Evolutionary conservation across 2,888 invertebrate species (phyloP).

Genomic region (Megastigmus dorsalis): DNA sequence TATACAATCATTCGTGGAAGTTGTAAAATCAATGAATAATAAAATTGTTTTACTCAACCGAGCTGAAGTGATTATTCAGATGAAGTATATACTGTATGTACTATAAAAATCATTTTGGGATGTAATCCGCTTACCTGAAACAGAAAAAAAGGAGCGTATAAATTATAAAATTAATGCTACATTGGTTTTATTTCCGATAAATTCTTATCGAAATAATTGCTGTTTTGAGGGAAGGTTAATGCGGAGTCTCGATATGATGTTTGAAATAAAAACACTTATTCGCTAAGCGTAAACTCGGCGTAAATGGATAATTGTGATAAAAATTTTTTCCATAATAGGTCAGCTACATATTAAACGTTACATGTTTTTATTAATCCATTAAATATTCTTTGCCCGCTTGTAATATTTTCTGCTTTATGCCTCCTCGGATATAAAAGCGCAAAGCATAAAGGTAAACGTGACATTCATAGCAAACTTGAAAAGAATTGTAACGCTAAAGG

Average conservation of each 20-base stretch:
- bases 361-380: slow-evolving; percentile 39
- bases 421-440: not conserved
- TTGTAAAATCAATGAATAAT: not conserved
- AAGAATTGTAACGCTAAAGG: not conserved
- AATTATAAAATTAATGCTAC: not conserved
- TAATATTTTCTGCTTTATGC: slow-evolving; percentile 20
- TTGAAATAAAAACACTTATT: not conserved
- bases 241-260: not conserved
- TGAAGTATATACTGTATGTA: not conserved
- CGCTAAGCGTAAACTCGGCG: not conserved
- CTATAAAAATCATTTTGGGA: not conserved
- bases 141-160: not conserved
- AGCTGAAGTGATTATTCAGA: too few relatives aligned
- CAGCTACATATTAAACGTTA: slow-evolving; percentile 4
- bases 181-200: not conserved
- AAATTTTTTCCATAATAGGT: slow-evolving; percentile 4
- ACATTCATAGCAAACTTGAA: slow-evolving; percentile 47
- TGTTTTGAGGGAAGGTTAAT: too few relatives aligned
- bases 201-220: not conserved
- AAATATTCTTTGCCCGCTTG: slow-evolving; percentile 16
- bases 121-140: slow-evolving; percentile 17
- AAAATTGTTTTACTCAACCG: too few relatives aligned
- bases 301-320: slow-evolving; percentile 7
- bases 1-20: too few relatives aligned
- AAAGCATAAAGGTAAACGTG: slow-evolving; percentile 42